phyloP scores from a whole-genome alignment of 2,888 invertebrate genomes.

The Liodrosophila aerea region DNA sequence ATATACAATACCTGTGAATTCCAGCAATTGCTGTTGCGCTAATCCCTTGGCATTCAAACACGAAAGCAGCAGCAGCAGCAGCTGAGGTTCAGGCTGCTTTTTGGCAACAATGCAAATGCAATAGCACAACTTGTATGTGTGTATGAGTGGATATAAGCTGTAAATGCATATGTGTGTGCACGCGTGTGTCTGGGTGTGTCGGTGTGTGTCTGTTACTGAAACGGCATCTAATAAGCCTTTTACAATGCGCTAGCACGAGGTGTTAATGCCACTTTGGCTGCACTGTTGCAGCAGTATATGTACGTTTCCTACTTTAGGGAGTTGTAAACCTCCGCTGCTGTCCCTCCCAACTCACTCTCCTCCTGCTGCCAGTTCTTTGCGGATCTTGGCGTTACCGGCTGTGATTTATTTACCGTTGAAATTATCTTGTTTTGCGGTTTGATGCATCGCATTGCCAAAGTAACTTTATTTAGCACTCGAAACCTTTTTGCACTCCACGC shows the following conservation, averaged over 20 bases:
- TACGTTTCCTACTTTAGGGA: constrained; percentile 60
- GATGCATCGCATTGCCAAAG: constrained; percentile 75
- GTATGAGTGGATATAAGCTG: constrained; percentile 5
- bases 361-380: neutral
- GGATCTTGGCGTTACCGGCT: constrained; percentile 46
- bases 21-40: constrained; percentile 24
- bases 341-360: neutral
- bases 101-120: constrained; percentile 51
- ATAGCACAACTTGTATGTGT: constrained; percentile 2
- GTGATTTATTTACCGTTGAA: constrained; percentile 81
- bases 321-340: constrained; percentile 15
- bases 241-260: constrained; percentile 54
- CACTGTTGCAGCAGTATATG: constrained; percentile 11
- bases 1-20: constrained; percentile 25
- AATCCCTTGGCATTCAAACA: constrained; percentile 30
- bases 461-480: constrained; percentile 77
- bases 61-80: constrained; percentile 22
- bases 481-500: constrained; percentile 68
- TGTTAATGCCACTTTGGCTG: constrained; percentile 65
- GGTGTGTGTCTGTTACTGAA: constrained; percentile 5
- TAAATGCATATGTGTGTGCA: constrained; percentile 7
- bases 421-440: constrained; percentile 80
- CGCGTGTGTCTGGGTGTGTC: constrained; percentile 6
- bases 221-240: constrained; percentile 67
- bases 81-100: constrained; percentile 2